Base-by-base conservation (phyloP, 2,113 vertebrate genomes). In the Oreochromis tanganicae region DNA sequence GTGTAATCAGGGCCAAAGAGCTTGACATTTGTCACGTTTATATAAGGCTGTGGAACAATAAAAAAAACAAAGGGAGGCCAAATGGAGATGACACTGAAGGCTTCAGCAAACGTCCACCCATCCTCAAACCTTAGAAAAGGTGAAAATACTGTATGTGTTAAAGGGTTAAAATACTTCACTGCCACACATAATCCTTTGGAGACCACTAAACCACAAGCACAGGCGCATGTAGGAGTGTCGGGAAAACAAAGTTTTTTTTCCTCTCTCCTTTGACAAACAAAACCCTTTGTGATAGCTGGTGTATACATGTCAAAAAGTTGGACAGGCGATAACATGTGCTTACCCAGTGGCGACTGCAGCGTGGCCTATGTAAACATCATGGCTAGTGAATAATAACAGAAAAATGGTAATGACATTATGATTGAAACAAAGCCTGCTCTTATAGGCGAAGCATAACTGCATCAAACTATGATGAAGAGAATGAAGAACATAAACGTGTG, bases 311-410 rank as follows among this genome's bases (percentile, higher is more conserved):
- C 97, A 96, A 96, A 95, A 97, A 95, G 94, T 96, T 85, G 83
- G 84, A 95, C 81, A 86, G 84, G 92, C 88, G 96, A 98, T 98
- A 97, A 97, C 97, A 96, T 93, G 88, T 94, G 91, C 95, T 96
- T 97, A 96, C 94, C 92, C 94, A 93, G 83, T 95, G 96, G 97
- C 92, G 97, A 97, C 97, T 97, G 96, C 97, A 96, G 96, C 95
- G 92, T 91, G 2, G 87, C 96, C 94, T 96, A 89, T 93, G 93
- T 95, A 97, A 97, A 97, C 95, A 97, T 54, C 56, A 92, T 91
- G 84, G 50, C 16, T 6, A 68, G 91, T 95, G 96, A 96, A 97
- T 97, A 96, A 95, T 93, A 94, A 93, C 91, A 89, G 57, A 94
- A 93, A 96, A 97, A 97, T 96, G 96, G 95, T 97, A 96, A 97